Evolutionary conservation across 2,888 invertebrate genomes (phyloP), one percentile per base, ranked within the genome.

Genomic region (Nephrotoma appendiculata): DNA sequence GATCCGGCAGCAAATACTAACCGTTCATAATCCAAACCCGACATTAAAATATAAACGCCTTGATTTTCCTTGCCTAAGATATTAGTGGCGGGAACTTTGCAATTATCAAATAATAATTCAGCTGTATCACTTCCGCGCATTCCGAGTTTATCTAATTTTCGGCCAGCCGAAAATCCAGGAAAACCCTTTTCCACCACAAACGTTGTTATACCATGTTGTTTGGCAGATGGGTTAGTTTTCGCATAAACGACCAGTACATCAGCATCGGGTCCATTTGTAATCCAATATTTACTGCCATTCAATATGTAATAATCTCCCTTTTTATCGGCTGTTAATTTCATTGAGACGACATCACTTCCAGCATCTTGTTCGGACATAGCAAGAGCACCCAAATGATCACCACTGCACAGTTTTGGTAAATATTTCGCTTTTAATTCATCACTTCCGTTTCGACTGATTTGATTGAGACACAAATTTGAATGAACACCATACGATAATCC

Each of bases 231-330:
- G 88, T 95, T 93, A 0, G 99, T 99, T 92, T 95, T 97, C 4
- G 98, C 99, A 91, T 99, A 99, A 31, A 99, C 99, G 89, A 99
- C 95, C 88, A 99, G 91, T 19, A 97, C 96, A 91, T 99, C 98
- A 41, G 99, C 99, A 91, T 98, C 97, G 0, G 98, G 96, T 6
- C 97, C 99, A 91, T 99, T 99, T 0, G 99, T 99, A 88, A 99
- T 99, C 99, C 99, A 99, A 92, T 99, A 99, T 91, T 99, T 99
- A 89, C 93, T 97, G 5, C 99, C 99, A 91, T 99, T 99, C 1
- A 99, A 92, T 0, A 99, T 91, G 90, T 98, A 99, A 90, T 96
- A 94, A 90, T 98, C 98, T 0, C 96, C 97, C 89, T 96, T 94
- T 89, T 96, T 96, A 87, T 97, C 97, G 0, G 99, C 99, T 86